Conservation (phyloP, 2,888 invertebrate genomes). For the Psococerastis gibbosa region DNA sequence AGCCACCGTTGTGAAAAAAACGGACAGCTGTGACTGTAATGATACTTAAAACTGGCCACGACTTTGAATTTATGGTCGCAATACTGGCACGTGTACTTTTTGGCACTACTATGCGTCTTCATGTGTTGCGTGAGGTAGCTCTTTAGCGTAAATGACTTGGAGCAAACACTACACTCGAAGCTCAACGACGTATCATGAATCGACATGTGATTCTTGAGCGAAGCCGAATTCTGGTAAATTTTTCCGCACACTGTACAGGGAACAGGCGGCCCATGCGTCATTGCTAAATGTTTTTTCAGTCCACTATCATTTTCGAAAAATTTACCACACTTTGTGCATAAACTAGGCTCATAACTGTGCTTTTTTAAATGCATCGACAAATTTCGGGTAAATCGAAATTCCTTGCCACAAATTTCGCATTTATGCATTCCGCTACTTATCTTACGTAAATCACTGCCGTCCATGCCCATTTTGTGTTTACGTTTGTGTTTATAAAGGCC, state of each 20-base stretch:
- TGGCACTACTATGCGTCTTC: not conserved
- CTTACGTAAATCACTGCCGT: not conserved
- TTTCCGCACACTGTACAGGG: not conserved
- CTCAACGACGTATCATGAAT: not conserved
- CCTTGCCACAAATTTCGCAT: conserved; percentile 4
- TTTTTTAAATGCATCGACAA: conserved; percentile 3
- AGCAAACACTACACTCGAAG: conserved; percentile 3
- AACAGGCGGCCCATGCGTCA: not conserved
- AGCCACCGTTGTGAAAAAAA: not conserved
- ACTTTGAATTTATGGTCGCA: conserved; percentile 5
- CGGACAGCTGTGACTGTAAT: not conserved
- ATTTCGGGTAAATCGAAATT: not conserved
- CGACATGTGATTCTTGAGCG: not conserved
- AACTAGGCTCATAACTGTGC: not conserved
- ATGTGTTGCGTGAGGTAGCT: conserved; percentile 5
- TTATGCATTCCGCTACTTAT: not conserved
- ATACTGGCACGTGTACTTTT: not conserved
- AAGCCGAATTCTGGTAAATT: not conserved
- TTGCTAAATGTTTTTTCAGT: not conserved
- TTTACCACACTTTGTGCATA: conserved; percentile 5
- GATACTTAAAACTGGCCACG: conserved; percentile 3
- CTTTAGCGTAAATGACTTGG: conserved; percentile 1
- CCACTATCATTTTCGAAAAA: not conserved
- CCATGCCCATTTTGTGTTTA: conserved; percentile 2
- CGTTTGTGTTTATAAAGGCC: conserved; percentile 5